phyloP scores from a whole-genome alignment of 2,888 invertebrate species.

The Apotomis capreana region DNA sequence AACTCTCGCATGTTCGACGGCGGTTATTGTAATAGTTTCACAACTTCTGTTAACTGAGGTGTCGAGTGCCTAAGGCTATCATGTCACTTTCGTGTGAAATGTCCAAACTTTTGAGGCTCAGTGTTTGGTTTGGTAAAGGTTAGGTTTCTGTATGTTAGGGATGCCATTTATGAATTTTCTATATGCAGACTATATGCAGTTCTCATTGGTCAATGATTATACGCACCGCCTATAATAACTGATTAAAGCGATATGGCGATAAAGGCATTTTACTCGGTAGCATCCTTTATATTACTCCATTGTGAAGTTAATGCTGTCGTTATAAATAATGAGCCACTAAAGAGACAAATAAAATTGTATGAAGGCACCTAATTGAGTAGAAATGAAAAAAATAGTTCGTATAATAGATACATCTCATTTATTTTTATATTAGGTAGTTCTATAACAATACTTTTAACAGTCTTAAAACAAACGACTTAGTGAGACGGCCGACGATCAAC shows the following conservation, averaged over 20 bases:
- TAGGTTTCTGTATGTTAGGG: background rate
- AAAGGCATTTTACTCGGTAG: too few relatives aligned
- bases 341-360: background rate
- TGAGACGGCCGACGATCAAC: conserved; percentile 72
- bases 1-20: conserved; percentile 42
- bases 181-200: too few relatives aligned
- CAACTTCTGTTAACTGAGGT: conserved; percentile 32
- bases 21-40: conserved; percentile 40
- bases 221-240: too few relatives aligned
- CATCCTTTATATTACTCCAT: too few relatives aligned
- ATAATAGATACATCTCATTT: conserved; percentile 64
- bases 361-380: conserved; percentile 9
- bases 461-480: conserved; percentile 82
- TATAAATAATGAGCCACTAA: too few relatives aligned
- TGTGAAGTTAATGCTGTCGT: too few relatives aligned
- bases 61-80: conserved; percentile 17
- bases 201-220: too few relatives aligned
- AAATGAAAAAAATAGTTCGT: conserved; percentile 53
- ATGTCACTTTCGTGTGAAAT: conserved; percentile 20
- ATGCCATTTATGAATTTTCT: too few relatives aligned
- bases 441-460: conserved; percentile 83
- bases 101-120: background rate
- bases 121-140: background rate
- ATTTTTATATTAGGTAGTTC: conserved; percentile 79
- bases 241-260: too few relatives aligned